These are phyloP conservation scores for Pharmacophagus antenor DNA, from an alignment of 2,888 invertebrate species.

Conservation along the genomic window DNA sequence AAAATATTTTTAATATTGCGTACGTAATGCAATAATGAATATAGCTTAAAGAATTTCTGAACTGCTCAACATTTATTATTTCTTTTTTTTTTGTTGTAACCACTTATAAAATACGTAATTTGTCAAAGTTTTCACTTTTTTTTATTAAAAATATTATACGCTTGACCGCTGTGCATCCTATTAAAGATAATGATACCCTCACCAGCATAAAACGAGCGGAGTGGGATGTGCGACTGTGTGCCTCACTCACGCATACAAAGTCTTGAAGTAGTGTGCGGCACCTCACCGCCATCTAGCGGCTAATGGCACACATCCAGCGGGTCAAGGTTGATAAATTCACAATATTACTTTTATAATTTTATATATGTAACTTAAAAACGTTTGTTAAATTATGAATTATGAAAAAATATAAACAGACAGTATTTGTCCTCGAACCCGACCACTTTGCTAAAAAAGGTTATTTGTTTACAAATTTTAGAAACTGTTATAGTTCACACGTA, in stretches of 20 bases:
- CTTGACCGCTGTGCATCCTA: constrained; percentile 47
- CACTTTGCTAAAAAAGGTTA: constrained; percentile 35
- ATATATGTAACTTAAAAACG: constrained; percentile 37
- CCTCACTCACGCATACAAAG: constrained; percentile 51
- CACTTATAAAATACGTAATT: too few relatives aligned
- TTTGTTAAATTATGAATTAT: constrained; percentile 30
- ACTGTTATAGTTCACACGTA: constrained; percentile 62
- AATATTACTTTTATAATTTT: constrained; percentile 63
- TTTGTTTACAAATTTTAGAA: constrained; percentile 71
- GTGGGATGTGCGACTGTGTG: constrained; percentile 47
- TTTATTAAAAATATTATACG: neutral
- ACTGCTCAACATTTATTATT: too few relatives aligned
- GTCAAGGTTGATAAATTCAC: constrained; percentile 76
- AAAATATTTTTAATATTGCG: neutral
- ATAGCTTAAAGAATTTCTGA: too few relatives aligned
- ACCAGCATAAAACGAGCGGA: constrained; percentile 38
- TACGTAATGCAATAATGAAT: too few relatives aligned
- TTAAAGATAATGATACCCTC: constrained; percentile 49
- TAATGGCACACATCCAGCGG: constrained; percentile 47
- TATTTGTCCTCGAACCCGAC: constrained; percentile 35
- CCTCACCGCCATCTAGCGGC: constrained; percentile 67
- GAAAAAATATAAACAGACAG: constrained; percentile 9
- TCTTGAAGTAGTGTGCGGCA: constrained; percentile 47
- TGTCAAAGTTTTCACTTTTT: too few relatives aligned
- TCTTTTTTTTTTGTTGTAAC: too few relatives aligned